Evolutionary conservation across 2,797 vertebrate species (phyloP).

Genomic region (Kryptopterus vitreolus): DNA sequence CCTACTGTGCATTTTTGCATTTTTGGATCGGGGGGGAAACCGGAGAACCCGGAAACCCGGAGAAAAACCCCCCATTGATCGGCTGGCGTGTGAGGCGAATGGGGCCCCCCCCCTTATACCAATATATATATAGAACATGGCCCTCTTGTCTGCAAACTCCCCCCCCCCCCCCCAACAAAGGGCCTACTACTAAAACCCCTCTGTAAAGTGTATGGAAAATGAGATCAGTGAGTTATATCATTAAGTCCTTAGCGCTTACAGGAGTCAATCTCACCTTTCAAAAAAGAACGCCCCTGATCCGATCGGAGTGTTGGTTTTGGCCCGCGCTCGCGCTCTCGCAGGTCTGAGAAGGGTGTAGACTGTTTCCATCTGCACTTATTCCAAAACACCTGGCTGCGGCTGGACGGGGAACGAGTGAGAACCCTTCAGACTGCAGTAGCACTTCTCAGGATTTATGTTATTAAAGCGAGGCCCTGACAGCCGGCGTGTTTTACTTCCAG

Average conservation of each 20-base stretch:
- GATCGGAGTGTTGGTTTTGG: conserved; percentile 33
- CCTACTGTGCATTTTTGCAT: too few relatives aligned
- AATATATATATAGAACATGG: too few relatives aligned
- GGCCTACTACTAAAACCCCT: not conserved
- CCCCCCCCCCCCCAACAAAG: too few relatives aligned
- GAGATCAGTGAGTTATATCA: conserved; percentile 11
- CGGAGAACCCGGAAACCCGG: too few relatives aligned
- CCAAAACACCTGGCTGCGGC: conserved; percentile 10
- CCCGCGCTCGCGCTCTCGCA: not conserved
- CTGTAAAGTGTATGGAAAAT: not conserved
- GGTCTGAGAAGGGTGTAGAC: conserved; percentile 15
- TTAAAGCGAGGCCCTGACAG: not conserved
- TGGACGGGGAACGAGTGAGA: not conserved
- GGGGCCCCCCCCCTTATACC: too few relatives aligned
- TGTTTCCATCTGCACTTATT: not conserved
- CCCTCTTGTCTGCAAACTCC: too few relatives aligned
- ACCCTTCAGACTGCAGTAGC: not conserved
- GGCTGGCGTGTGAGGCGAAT: too few relatives aligned
- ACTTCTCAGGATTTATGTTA: not conserved
- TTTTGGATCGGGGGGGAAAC: too few relatives aligned
- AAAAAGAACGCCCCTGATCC: conserved; percentile 17
- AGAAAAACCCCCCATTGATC: too few relatives aligned
- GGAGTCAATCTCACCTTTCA: not conserved
- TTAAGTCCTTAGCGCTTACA: conserved; percentile 13
- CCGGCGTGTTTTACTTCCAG: not conserved